Base-by-base conservation (phyloP, 2,113 vertebrate species). In the Paedocypris sp. region DNA sequence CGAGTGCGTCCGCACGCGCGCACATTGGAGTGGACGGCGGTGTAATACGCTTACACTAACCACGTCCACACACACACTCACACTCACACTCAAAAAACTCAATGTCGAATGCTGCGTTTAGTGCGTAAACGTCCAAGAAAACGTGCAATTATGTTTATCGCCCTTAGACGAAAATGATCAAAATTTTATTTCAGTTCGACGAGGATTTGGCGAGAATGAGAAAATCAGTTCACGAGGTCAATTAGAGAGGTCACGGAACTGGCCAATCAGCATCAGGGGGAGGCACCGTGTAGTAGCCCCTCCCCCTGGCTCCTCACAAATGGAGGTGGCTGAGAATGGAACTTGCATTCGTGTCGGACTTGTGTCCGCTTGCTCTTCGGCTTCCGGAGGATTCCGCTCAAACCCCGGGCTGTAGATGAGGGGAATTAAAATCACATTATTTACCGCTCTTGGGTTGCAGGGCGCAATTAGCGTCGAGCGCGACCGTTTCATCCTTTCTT, bases 361-460 rank as follows among this genome's bases (percentile, higher is more conserved):
- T 25, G 50, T 58, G 51, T 35, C 51, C 45, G 18, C 16, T 42
- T 16, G 2, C 38, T 71, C 20, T 59, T 72, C 33, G 82, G 68
- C 73, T 73, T 82, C 70, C 70, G 64, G 67, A 69, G 57, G 75
- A 89, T 90, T 89, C 75, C 74, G 76, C 78, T 78, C 76, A 82
- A 81, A 79, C 75, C 66, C 76, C 70, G 57, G 64, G 73, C 72
- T 64, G 39, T 69, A 73, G 69, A 68, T 53, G 59, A 77, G 72
- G 64, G 69, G 69, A 85, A 84, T 85, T 92, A 93, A 91, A 94
- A 91, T 95, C 91, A 89, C 83, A 93, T 94, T 94, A 93, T 96
- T 96, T 85, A 91, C 90, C 86, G 73, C 85, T 77, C 80, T 84
- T 68, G 73, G 82, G 83, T 83, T 84, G 76, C 78, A 73, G 81